These are phyloP conservation scores for Bombus consobrinus DNA, from an alignment of 1,140 invertebrate genomes.

Conservation along the genomic window DNA sequence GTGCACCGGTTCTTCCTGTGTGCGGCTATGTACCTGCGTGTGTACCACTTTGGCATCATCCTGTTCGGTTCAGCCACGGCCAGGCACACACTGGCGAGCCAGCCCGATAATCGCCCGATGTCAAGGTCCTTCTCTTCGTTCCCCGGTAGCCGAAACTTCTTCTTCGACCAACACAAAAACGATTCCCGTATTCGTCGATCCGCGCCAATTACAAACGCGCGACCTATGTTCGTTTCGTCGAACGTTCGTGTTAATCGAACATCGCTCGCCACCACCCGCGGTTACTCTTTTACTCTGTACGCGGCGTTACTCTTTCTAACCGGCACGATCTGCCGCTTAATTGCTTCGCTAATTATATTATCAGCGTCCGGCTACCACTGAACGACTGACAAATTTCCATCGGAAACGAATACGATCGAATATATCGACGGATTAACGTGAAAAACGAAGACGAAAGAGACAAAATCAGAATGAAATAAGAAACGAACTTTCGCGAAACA, in stretches of 20 bases:
- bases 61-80: conserved; percentile 14
- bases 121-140: conserved; percentile 44
- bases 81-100: not conserved
- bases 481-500: not conserved
- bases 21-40: conserved; percentile 27
- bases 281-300: not conserved
- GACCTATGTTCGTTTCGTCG: conserved; percentile 12
- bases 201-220: conserved; percentile 23
- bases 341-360: not conserved
- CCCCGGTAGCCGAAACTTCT: conserved; percentile 31
- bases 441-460: not conserved
- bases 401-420: not conserved
- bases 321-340: not conserved
- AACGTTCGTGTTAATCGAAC: conserved; percentile 21
- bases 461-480: not conserved
- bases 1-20: conserved; percentile 36
- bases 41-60: conserved; percentile 43
- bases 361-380: not conserved
- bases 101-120: conserved; percentile 50
- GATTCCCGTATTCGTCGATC: conserved; percentile 1
- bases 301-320: not conserved
- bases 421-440: too few relatives aligned
- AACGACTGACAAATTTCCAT: not conserved
- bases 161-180: not conserved
- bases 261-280: conserved; percentile 2